Evolutionary conservation across 1,140 invertebrate genomes (phyloP).

Genomic region (Saccostrea echinata): DNA sequence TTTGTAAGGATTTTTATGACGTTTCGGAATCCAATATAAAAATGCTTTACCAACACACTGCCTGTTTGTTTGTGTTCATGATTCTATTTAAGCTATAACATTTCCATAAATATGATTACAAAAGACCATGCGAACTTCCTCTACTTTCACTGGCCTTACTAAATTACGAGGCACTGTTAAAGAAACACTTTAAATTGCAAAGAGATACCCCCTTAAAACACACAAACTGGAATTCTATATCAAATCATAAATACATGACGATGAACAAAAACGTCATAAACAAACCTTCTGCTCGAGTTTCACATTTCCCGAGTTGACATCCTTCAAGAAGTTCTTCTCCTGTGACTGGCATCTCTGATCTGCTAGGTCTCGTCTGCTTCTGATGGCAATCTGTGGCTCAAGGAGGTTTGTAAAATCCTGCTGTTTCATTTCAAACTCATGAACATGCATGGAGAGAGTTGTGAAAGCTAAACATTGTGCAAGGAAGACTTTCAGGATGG

Average conservation of each 20-base stretch:
- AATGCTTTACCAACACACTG: too few species aligned
- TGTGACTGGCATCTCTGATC: not conserved
- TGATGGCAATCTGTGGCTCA: not conserved
- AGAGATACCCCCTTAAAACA: not conserved
- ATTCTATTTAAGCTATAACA: too few species aligned
- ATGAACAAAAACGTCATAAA: not conserved
- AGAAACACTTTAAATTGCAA: not conserved
- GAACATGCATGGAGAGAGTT: not conserved
- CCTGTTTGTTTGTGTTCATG: too few species aligned
- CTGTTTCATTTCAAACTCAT: not conserved
- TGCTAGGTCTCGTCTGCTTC: not conserved
- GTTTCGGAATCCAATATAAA: too few species aligned
- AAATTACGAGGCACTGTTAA: not conserved
- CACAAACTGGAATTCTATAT: too few species aligned
- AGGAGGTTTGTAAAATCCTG: not conserved
- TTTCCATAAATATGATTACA: too few species aligned
- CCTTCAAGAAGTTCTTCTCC: not conserved
- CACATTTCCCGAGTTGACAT: conserved; percentile 2
- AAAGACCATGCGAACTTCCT: conserved; percentile 2
- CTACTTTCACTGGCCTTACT: not conserved
- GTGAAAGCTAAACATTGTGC: not conserved
- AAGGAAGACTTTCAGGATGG: not conserved
- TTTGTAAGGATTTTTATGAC: too few species aligned
- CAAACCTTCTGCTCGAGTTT: conserved; percentile 19
- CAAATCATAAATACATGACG: too few species aligned